Base-by-base conservation (phyloP, 2,888 invertebrate species). In the Eutolmus rufibarbis region DNA sequence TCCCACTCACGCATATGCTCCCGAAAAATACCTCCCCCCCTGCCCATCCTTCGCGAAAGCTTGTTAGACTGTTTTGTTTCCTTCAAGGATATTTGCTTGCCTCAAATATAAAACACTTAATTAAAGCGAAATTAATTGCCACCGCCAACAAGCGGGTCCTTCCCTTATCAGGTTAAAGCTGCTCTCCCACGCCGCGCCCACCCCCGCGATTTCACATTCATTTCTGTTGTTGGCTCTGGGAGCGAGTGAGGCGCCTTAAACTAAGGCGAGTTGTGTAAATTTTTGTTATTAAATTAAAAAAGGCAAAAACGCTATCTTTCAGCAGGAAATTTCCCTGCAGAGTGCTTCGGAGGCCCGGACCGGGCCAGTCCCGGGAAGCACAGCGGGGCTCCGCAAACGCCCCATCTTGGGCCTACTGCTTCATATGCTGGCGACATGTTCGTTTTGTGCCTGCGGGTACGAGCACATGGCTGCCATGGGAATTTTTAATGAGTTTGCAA, bases 401-500 rank as follows among this genome's bases (percentile, higher is more conserved):
- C 66, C 66, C 66, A 28, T 66, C 66, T 5, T 28, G 9, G 28
- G 66, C 23, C 19, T 28, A 28, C 57, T 57, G 57, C 82, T 82
- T 82, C 82, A 82, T 82, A 82, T 82, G 37, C 82, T 57, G 57
- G 82, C 34, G 82, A 82, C 82, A 37, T 66, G 66, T 57, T 82
- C 82, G 37, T 57, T 82, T 57, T 66, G 37, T 40, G 82, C 37
- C 57, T 57, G 57, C 82, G 82, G 82, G 82, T 57, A 74, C 74
- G 46, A 46, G 40, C 74, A 85, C 43, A 46, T 74, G 74, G 74
- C 74, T 74, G 31, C 37, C 74, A 74, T 74, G 85, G 74, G 74
- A 85, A 85, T 85, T 85, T 85, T 74, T 85, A 46, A 74, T 74
- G 85, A 74, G 74, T 85, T 85, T 85, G 85, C 85, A 46, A 85